These are phyloP conservation scores for Prenolepis imparis DNA, from an alignment of 2,888 invertebrate species.

Conservation along the genomic window DNA sequence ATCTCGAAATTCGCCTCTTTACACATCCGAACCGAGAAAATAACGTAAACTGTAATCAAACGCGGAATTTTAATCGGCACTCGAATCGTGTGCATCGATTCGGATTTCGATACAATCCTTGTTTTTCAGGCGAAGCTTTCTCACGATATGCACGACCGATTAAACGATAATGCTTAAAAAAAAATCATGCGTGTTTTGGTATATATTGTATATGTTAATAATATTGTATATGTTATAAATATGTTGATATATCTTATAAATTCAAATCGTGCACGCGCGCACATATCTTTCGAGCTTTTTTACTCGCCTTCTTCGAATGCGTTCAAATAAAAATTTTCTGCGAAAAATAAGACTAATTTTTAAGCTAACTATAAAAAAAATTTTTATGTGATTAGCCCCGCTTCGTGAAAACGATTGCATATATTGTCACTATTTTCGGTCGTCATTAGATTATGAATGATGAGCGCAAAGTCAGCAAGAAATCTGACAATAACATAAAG, in stretches of 20 bases:
- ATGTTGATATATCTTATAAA: neutral
- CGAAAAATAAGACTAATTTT: constrained; percentile 18
- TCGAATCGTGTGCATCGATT: neutral
- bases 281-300: neutral
- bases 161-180: neutral
- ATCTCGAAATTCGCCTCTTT: constrained; percentile 10
- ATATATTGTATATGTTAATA: neutral
- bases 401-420: neutral
- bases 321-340: neutral
- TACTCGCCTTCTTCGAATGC: neutral
- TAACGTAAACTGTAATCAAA: neutral
- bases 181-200: neutral
- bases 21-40: neutral
- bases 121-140: neutral
- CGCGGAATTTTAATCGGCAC: neutral
- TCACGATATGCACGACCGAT: neutral
- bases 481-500: constrained; percentile 81
- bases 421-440: constrained; percentile 8
- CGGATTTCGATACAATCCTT: neutral
- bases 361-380: neutral
- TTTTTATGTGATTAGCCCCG: constrained; percentile 2
- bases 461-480: constrained; percentile 77
- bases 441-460: constrained; percentile 41
- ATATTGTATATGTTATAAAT: neutral
- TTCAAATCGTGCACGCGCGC: neutral